A percentile compares a stretch with the other conserved stretches of the same genome.
phyloP scores from a whole-genome alignment of 2,113 vertebrate genomes.

The Phrynosoma platyrhinos region DNA sequence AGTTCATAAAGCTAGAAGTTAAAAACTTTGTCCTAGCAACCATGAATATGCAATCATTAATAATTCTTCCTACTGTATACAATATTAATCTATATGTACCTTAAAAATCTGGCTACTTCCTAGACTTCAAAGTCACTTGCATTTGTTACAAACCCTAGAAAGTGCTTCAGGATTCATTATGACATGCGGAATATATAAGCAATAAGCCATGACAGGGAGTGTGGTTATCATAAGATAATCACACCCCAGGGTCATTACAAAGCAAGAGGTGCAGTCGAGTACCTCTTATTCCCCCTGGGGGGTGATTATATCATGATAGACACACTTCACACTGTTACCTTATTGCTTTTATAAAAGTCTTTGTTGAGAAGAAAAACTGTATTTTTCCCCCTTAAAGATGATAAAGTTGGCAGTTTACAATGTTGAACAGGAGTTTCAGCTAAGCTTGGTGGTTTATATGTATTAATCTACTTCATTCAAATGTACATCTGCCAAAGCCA shows the following conservation, averaged over 20 bases:
- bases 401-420: slow-evolving; percentile 76
- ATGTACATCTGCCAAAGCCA: slow-evolving; percentile 59
- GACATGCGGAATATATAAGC: slow-evolving; percentile 82
- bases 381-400: slow-evolving; percentile 73
- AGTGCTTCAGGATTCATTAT: slow-evolving; percentile 83
- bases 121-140: slow-evolving; percentile 80
- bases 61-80: slow-evolving; percentile 78
- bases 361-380: slow-evolving; percentile 75
- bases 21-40: slow-evolving; percentile 68
- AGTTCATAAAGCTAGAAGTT: slow-evolving; percentile 61
- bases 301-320: slow-evolving; percentile 78
- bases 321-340: slow-evolving; percentile 74
- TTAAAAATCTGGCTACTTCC: slow-evolving; percentile 77
- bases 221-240: slow-evolving; percentile 83
- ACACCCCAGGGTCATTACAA: slow-evolving; percentile 85
- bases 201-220: slow-evolving; percentile 83
- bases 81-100: slow-evolving; percentile 80
- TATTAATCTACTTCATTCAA: slow-evolving; percentile 64
- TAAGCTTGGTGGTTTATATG: slow-evolving; percentile 61
- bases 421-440: slow-evolving; percentile 67
- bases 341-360: slow-evolving; percentile 79
- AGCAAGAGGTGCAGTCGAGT: slow-evolving; percentile 74
- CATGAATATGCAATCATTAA: slow-evolving; percentile 77
- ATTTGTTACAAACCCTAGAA: slow-evolving; percentile 75
- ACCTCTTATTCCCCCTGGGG: slow-evolving; percentile 79